These are phyloP conservation scores for Xestia sexstrigata DNA, from an alignment of 2,888 invertebrate genomes.

Conservation along the genomic window DNA sequence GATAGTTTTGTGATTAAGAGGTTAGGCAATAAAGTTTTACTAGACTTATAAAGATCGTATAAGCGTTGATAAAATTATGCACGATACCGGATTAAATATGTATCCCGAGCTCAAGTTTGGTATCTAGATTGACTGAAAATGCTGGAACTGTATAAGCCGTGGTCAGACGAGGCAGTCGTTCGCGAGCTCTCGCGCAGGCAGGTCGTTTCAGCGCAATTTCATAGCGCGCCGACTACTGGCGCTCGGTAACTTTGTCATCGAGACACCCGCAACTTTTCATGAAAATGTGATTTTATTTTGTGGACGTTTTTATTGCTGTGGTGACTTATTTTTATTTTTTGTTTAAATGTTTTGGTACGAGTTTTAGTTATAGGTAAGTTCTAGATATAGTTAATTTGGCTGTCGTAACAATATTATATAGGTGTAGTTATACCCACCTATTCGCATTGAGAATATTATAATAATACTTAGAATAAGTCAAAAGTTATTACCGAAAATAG, in stretches of 20 bases:
- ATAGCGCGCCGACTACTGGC: slow-evolving; percentile 47
- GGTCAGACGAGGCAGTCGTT: slow-evolving; percentile 64
- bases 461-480: background rate
- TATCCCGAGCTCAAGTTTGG: slow-evolving; percentile 43
- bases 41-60: slow-evolving; percentile 13
- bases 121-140: slow-evolving; percentile 57
- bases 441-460: background rate
- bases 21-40: slow-evolving; percentile 26
- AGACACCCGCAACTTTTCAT: slow-evolving; percentile 60
- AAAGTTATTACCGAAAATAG: background rate
- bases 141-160: slow-evolving; percentile 43
- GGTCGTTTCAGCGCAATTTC: slow-evolving; percentile 67
- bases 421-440: background rate
- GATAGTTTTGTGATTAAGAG: slow-evolving; percentile 22
- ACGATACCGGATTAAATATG: slow-evolving; percentile 41
- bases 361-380: slow-evolving; percentile 49
- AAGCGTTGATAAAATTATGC: slow-evolving; percentile 45
- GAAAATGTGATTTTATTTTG: slow-evolving; percentile 65
- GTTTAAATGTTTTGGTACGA: slow-evolving; percentile 27
- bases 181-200: slow-evolving; percentile 64
- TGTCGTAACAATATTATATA: background rate
- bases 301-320: slow-evolving; percentile 53
- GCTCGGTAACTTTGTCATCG: slow-evolving; percentile 69
- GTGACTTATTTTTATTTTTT: slow-evolving; percentile 43
- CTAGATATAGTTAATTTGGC: background rate